Evolutionary conservation across 2,113 vertebrate genomes (phyloP), one percentile per base, ranked within the genome.

Genomic region (Zosterops hypoxanthus): DNA sequence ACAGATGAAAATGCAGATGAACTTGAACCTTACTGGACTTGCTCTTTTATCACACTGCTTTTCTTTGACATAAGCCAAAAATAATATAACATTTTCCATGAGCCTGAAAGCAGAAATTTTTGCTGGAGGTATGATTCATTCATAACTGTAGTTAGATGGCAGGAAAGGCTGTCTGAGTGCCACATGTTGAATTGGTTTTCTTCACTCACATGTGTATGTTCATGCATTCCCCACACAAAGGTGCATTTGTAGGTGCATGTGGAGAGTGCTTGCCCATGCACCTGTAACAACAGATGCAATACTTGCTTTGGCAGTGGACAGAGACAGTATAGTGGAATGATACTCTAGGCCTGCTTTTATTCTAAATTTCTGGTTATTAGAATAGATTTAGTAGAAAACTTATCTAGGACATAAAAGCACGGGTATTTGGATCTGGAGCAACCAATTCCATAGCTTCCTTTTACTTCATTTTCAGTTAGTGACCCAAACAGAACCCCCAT

Each of bases 101-200:
- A 95, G 26, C 41, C 52, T 71, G 47, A 88, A 80, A 73, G 75
- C 42, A 80, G 46, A 78, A 75, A 6, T 75, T 91, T 92, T 89
- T 94, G 12, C 52, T 94, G 63, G 52, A 56, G 60, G 83, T 82
- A 36, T 70, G 64, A 95, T 95, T 95, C 68, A 56, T 86, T 86
- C 92, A 55, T 70, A 94, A 60, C 39, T 1, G 5, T 21, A 78
- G 70, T 77, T 83, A 77, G 76, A 90, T 66, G 64, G 34, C 55
- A 90, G 79, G 50, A 90, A 94, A 75, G 64, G 52, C 88, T 78
- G 87, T 77, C 87, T 97, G 71, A 80, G 68, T 63, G n/a, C 68
- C 93, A 90, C 60, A 83, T 88, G 88, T 33, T 42, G 50, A 57
- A 28, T 6, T 92, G n/a, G 7, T 82, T 79, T 89, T 85, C 46